Evolutionary conservation across 2,888 invertebrate genomes (phyloP).

Genomic region (Xylota sylvarum): DNA sequence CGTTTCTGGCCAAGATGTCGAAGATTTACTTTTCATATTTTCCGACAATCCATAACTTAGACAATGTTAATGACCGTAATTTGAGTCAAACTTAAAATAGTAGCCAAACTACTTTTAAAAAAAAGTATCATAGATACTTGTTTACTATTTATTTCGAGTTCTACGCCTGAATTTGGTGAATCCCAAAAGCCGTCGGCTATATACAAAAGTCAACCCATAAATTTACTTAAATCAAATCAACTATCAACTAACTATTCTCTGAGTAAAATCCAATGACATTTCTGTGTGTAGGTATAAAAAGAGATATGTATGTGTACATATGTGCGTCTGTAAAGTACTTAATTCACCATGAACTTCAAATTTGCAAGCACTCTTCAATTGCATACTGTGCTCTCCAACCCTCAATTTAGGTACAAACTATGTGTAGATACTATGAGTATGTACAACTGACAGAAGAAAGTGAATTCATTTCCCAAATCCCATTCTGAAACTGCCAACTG

Average conservation of each 20-base stretch:
- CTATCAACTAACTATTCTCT: not conserved
- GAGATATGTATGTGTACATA: not conserved
- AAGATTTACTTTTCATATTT: too few species aligned
- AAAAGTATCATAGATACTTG: too few species aligned
- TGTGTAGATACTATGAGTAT: not conserved
- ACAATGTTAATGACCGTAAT: too few species aligned
- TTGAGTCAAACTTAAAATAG: too few species aligned
- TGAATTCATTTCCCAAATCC: slow-evolving; percentile 36
- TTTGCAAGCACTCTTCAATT: not conserved
- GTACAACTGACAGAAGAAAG: slow-evolving; percentile 16
- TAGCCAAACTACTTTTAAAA: too few species aligned
- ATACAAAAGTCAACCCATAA: not conserved
- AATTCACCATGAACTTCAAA: slow-evolving; percentile 39
- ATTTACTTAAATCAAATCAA: not conserved
- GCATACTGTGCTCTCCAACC: not conserved
- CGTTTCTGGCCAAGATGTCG: too few species aligned
- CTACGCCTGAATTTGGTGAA: too few species aligned
- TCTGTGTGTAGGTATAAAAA: too few species aligned
- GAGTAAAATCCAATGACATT: not conserved
- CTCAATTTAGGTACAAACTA: not conserved
- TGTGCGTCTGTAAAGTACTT: not conserved
- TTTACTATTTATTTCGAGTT: too few species aligned
- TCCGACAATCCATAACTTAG: too few species aligned
- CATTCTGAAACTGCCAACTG: slow-evolving; percentile 18
- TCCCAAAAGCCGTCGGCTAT: not conserved